phyloP scores from a whole-genome alignment of 2,797 vertebrate genomes.

The Sebastes iracundus region DNA sequence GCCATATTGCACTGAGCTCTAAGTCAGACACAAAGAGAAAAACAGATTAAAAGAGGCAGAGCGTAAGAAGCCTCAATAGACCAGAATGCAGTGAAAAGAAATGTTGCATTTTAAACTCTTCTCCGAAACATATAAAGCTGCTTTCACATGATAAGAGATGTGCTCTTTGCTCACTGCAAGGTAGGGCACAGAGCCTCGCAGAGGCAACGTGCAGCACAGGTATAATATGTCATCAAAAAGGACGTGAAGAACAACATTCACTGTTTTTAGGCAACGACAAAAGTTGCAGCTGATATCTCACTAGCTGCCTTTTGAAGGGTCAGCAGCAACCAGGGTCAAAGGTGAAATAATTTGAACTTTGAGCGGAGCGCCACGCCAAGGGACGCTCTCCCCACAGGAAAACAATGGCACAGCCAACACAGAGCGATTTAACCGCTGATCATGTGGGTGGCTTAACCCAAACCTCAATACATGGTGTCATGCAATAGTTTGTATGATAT shows the following conservation, averaged over 20 bases:
- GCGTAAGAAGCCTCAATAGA: neutral
- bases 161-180: neutral
- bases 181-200: rapidly evolving
- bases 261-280: neutral
- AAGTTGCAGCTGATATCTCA: neutral
- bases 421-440: neutral
- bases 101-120: neutral
- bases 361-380: no score
- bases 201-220: neutral
- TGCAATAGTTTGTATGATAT: neutral
- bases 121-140: neutral
- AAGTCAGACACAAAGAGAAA: constrained; percentile 3
- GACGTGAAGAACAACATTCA: neutral
- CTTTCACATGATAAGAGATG: neutral
- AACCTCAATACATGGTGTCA: neutral
- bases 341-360: neutral
- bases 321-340: neutral
- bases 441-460: neutral
- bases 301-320: neutral
- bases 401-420: no score
- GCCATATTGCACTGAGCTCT: neutral
- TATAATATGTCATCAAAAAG: neutral
- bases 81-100: neutral
- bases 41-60: neutral
- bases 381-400: neutral